Conservation (phyloP, 2,113 vertebrate species). For the Puffinus mauretanicus region DNA sequence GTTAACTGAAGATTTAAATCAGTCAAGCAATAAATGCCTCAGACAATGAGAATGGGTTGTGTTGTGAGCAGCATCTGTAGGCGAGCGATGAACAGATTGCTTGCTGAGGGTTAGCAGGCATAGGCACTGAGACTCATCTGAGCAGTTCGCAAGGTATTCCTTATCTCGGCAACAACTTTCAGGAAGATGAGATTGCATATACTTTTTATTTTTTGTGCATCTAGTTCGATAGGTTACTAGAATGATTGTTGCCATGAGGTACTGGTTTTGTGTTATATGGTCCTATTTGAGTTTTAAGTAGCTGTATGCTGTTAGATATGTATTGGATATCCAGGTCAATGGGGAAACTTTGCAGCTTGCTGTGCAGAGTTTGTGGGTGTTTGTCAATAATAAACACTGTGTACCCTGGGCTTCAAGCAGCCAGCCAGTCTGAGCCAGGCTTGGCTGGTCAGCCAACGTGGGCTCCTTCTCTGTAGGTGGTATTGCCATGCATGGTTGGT, state of each 20-base stretch:
- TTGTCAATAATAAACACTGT: not conserved
- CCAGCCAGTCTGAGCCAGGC: not conserved
- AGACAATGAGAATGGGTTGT: not conserved
- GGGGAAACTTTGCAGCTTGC: not conserved
- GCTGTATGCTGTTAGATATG: not conserved
- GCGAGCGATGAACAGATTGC: not conserved
- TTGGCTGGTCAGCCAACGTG: not conserved
- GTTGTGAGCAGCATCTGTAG: not conserved
- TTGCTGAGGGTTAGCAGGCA: not conserved
- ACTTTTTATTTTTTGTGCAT: not conserved
- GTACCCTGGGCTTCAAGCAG: not conserved
- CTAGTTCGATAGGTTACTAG: not conserved
- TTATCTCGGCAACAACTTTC: not conserved
- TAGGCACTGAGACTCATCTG: not conserved
- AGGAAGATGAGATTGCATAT: not conserved
- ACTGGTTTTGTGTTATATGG: not conserved
- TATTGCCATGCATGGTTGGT: not conserved
- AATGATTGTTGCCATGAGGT: fast-evolving
- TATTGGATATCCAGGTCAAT: not conserved
- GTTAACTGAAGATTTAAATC: constrained; percentile 30
- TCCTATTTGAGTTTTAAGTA: not conserved
- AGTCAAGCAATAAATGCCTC: constrained; percentile 35
- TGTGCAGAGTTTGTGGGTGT: not conserved
- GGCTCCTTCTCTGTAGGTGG: not conserved
- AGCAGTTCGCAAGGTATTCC: fast-evolving